Conservation (phyloP, 2,888 invertebrate genomes). For the Eudasyphora cyanicolor region DNA sequence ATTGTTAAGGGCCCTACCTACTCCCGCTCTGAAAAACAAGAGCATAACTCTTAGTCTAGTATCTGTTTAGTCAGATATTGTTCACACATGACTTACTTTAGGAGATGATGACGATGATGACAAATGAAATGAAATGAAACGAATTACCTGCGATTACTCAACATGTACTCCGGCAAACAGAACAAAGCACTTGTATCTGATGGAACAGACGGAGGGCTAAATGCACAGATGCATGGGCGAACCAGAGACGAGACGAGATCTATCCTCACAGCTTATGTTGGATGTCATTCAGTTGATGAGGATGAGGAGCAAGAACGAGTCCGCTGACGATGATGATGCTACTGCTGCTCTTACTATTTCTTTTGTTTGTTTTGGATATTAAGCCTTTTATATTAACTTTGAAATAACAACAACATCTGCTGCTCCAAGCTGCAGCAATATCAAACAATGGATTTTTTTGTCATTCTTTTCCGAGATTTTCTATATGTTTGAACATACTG, state of each 20-base stretch:
- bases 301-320: no score
- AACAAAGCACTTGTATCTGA: not conserved
- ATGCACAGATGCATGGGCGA: not conserved
- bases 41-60: no score
- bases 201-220: not conserved
- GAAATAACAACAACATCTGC: not conserved
- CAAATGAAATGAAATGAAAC: slow-evolving; percentile 61
- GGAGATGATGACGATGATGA: slow-evolving; percentile 41
- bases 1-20: no score
- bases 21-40: no score
- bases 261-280: not conserved
- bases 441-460: slow-evolving; percentile 9
- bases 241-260: not conserved
- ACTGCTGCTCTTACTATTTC: not conserved
- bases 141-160: slow-evolving; percentile 59
- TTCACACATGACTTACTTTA: slow-evolving; percentile 60
- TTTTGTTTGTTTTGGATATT: not conserved
- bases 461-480: not conserved
- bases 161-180: not conserved
- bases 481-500: not conserved
- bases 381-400: slow-evolving; percentile 29
- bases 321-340: not conserved
- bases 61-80: slow-evolving; percentile 42
- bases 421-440: not conserved
- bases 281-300: not conserved